A percentile compares a stretch with the other conserved stretches of the same genome.
These are phyloP conservation scores for Oriolus oriolus DNA, from an alignment of 2,113 vertebrate genomes.

Conservation along the genomic window DNA sequence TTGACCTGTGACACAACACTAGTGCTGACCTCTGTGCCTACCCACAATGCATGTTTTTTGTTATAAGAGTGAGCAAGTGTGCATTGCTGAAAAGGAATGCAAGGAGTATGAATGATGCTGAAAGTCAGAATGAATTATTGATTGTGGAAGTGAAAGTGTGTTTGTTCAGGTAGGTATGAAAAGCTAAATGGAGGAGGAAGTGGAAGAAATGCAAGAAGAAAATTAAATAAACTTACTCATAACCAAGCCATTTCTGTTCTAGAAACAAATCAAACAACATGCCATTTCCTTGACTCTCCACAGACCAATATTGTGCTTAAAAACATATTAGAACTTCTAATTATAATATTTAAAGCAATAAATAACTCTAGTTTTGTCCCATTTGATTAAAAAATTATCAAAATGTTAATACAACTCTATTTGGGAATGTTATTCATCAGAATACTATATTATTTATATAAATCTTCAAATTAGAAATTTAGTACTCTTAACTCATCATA, in stretches of 20 bases:
- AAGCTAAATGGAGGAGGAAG: not conserved
- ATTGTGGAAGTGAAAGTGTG: constrained; percentile 44
- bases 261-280: not conserved
- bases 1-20: constrained; percentile 66
- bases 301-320: not conserved
- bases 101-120: constrained; percentile 41
- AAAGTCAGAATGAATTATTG: constrained; percentile 46
- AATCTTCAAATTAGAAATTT: not conserved
- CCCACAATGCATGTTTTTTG: constrained; percentile 67
- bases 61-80: constrained; percentile 57
- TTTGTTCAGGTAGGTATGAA: constrained; percentile 29
- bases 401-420: not conserved
- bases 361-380: not conserved
- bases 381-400: not conserved
- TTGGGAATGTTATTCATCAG: not conserved
- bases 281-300: not conserved
- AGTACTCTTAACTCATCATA: not conserved
- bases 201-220: constrained; percentile 5
- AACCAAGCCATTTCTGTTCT: not conserved
- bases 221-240: not conserved
- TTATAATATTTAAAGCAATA: not conserved
- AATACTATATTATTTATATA: not conserved
- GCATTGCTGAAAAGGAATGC: constrained; percentile 56
- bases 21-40: constrained; percentile 55
- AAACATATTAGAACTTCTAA: not conserved